phyloP scores from a whole-genome alignment of 2,888 invertebrate genomes.

The Plebejus anna region DNA sequence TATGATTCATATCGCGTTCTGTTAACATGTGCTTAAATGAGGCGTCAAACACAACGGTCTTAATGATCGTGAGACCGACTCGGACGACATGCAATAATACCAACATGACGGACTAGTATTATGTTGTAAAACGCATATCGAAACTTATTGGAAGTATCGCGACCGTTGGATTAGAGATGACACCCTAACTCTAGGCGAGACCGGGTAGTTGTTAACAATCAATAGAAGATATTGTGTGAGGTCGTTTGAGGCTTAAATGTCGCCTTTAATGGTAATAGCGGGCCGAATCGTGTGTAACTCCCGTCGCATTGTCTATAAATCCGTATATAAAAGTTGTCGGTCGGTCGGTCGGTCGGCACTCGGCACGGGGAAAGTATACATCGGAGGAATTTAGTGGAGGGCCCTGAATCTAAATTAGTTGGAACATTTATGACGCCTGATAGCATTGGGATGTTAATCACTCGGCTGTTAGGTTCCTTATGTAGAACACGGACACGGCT shows the following conservation, averaged over 20 bases:
- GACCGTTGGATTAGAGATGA: background rate
- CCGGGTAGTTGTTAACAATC: background rate
- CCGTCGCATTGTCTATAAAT: slow-evolving; percentile 17
- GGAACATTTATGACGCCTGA: slow-evolving; percentile 15
- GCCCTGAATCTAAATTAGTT: slow-evolving; percentile 15
- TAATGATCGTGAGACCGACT: slow-evolving; percentile 24
- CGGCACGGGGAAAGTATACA: background rate
- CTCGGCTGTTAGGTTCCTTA: background rate
- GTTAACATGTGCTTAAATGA: slow-evolving; percentile 29
- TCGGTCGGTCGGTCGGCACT: background rate
- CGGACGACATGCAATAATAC: slow-evolving; percentile 21
- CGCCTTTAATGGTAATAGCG: background rate
- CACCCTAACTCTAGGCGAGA: background rate
- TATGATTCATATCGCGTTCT: slow-evolving; percentile 24
- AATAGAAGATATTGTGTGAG: background rate
- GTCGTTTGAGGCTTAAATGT: background rate
- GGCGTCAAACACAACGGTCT: slow-evolving; percentile 26
- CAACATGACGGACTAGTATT: background rate
- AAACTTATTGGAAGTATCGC: background rate
- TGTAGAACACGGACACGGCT: slow-evolving; percentile 12
- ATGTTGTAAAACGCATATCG: slow-evolving; percentile 6
- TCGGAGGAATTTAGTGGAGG: slow-evolving; percentile 17
- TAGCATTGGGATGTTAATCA: slow-evolving; percentile 22
- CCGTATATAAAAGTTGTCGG: slow-evolving; percentile 27
- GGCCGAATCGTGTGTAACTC: slow-evolving; percentile 7